phyloP scores from a whole-genome alignment of 2,113 vertebrate genomes.

The Atractosteus spatula region DNA sequence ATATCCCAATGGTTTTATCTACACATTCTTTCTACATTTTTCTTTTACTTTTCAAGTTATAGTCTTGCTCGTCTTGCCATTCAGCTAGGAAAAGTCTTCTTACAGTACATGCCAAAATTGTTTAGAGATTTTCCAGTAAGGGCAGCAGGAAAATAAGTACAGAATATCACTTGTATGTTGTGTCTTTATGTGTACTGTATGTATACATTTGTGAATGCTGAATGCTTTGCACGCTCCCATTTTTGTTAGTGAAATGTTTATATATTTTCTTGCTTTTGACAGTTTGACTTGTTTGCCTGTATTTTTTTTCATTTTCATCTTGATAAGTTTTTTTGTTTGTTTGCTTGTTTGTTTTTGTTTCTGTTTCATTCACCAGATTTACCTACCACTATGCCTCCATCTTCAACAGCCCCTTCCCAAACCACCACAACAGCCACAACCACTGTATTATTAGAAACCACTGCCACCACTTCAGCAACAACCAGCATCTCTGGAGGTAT shows the following conservation, averaged over 20 bases:
- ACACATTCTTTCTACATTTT: too few relatives aligned
- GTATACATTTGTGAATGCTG: not conserved
- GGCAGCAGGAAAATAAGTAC: too few relatives aligned
- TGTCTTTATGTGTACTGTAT: not conserved
- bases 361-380: constrained; percentile 90
- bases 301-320: constrained; percentile 59
- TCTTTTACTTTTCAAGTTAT: too few relatives aligned
- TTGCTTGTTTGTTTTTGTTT: constrained; percentile 60
- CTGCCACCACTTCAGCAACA: constrained; percentile 80
- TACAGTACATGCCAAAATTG: too few relatives aligned
- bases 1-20: too few relatives aligned
- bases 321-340: constrained; percentile 38
- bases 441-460: constrained; percentile 83
- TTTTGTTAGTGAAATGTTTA: constrained; percentile 16
- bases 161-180: not conserved
- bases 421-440: constrained; percentile 89
- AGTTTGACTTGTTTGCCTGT: constrained; percentile 65
- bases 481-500: constrained; percentile 86
- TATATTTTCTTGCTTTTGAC: constrained; percentile 15
- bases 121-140: too few relatives aligned
- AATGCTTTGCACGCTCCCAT: too few relatives aligned
- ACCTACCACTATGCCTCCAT: constrained; percentile 90
- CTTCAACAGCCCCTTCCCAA: constrained; percentile 90
- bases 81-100: too few relatives aligned
- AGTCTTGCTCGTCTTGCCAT: too few relatives aligned